Conservation (phyloP, 2,113 vertebrate species). For the Orcinus orca region DNA sequence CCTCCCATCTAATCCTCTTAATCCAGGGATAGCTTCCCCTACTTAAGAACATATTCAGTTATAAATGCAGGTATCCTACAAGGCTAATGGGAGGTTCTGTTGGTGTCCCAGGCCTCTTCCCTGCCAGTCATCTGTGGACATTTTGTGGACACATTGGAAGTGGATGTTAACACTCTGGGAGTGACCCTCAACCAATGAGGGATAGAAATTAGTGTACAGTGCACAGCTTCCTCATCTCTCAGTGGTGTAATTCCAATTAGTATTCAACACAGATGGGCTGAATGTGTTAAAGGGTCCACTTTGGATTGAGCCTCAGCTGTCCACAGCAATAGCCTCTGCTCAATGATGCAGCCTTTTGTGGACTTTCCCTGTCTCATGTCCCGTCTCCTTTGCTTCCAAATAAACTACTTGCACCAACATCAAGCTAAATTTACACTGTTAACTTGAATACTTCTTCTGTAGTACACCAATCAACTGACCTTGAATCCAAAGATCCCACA, state of each 20-base stretch:
- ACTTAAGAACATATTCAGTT: not conserved
- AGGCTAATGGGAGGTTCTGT: not conserved
- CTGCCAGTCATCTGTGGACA: too few relatives aligned
- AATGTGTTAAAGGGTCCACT: not conserved
- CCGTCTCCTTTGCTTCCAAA: not conserved
- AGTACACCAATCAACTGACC: not conserved
- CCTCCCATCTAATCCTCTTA: not conserved
- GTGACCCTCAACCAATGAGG: not conserved
- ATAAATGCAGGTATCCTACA: fast-evolving
- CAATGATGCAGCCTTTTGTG: not conserved
- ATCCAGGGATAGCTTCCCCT: not conserved
- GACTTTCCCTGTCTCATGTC: not conserved
- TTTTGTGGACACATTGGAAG: not conserved
- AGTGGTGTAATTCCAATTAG: fast-evolving
- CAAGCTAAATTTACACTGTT: not conserved
- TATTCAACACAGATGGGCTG: not conserved
- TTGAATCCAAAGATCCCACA: not conserved
- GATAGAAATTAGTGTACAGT: not conserved
- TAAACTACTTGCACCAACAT: not conserved
- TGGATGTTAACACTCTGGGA: not conserved
- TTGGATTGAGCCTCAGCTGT: not conserved
- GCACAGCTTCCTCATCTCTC: not conserved
- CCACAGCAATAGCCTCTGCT: not conserved
- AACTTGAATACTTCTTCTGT: not conserved
- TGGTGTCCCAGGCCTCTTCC: fast-evolving